Conservation (phyloP, 1,140 invertebrate species). For the Trichonephila clavipes region DNA sequence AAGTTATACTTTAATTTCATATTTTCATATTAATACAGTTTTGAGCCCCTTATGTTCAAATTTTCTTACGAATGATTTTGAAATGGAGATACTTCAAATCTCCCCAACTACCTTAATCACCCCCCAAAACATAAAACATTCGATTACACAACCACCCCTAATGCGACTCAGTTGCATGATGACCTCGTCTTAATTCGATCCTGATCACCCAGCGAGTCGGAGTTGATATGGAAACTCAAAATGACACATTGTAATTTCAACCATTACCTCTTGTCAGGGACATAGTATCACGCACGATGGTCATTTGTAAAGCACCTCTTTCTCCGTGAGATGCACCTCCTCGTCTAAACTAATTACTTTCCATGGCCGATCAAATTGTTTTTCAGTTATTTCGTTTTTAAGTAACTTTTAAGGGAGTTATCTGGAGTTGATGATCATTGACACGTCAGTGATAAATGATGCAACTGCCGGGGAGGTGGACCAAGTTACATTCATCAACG, state of each 20-base stretch:
- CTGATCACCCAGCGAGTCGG: not conserved
- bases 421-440: constrained; percentile 7
- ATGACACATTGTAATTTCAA: constrained; percentile 37
- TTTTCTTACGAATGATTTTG: not conserved
- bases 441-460: constrained; percentile 1
- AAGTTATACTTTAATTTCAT: too few species aligned
- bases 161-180: not conserved
- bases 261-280: not conserved
- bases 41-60: too few species aligned
- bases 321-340: not conserved
- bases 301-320: constrained; percentile 1
- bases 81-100: not conserved
- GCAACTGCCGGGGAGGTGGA: not conserved
- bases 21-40: too few species aligned
- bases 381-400: not conserved
- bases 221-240: not conserved
- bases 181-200: constrained; percentile 23
- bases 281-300: not conserved
- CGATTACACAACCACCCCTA: not conserved
- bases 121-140: not conserved
- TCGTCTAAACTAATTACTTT: not conserved
- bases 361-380: not conserved
- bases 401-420: not conserved
- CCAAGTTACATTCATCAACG: not conserved
- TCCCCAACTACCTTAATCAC: not conserved